Base-by-base conservation (phyloP, 2,113 vertebrate species). In the Saccopteryx leptura region DNA sequence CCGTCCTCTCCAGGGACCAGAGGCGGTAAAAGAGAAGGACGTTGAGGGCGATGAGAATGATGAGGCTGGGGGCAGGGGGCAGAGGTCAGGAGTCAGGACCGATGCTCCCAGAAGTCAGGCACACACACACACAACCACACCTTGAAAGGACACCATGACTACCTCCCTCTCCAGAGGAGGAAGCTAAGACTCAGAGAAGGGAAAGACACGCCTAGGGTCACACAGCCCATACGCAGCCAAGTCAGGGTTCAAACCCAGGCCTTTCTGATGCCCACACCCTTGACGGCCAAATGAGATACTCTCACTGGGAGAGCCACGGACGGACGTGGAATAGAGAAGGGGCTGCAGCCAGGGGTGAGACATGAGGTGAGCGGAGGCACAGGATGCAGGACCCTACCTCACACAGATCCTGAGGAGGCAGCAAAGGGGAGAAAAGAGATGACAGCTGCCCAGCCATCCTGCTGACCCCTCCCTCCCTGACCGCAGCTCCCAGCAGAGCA, bases 21-120 rank as follows among this genome's bases (percentile, higher is more conserved):
- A 99, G 99, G 91, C 99, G 99, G 97, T 99, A 99, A 96, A 99
- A 99, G 80, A 99, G 99, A 98, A 99, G 98, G 98, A 99, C 98
- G 48, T 99, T 99, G 97, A 99, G 98, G 39, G 99, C 99, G 24
- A 99, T 99, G 96, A 99, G 98, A 96, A 99, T 98, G 93, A 99
- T 98, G 95, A 99, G 98, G 96, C 99, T 99, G 91, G 56, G 50
- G 79, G 50, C 46, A 56, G 90, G 66, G 33, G 33, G 7, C 83
- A 94, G 46, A 52, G 33, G 69, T 84, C 94, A 95, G 69, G 23
- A 0, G 17, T 23, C 69, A 11, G 50, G 78, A 10, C 1, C 19
- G 46, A 58, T 0, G 52, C 31, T 63, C 65, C 33, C 48, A 11
- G 66, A 7, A 61, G 74, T 28, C 1, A 6, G 58, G 69, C 54